Percentiles rank a stretch among this genome's conserved stretches.
phyloP scores from a whole-genome alignment of 1,140 invertebrate species.

The Calephelis nemesis region DNA sequence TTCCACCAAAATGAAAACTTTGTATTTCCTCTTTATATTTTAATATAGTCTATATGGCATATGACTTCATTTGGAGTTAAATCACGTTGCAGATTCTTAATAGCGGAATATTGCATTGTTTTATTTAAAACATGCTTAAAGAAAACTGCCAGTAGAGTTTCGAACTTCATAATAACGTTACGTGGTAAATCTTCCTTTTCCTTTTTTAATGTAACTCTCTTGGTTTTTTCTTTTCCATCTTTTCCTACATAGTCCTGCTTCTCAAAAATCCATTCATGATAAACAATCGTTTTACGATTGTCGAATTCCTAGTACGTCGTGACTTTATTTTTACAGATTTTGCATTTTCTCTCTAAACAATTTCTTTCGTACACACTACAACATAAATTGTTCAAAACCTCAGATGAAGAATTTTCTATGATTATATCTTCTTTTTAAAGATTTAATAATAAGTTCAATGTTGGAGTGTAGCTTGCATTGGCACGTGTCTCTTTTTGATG shows the following conservation, averaged over 20 bases:
- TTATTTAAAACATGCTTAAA: background rate
- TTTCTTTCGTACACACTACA: background rate
- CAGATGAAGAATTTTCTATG: background rate
- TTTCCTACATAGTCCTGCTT: too few species aligned
- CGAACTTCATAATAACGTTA: slow-evolving; percentile 1
- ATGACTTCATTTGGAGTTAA: background rate
- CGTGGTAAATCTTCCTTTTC: slow-evolving; percentile 4
- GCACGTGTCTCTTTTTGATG: too few species aligned
- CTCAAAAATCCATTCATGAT: too few species aligned
- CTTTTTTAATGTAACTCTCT: too few species aligned
- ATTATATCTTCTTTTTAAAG: too few species aligned
- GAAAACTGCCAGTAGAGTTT: background rate
- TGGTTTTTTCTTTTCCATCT: too few species aligned
- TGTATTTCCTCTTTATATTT: slow-evolving; percentile 25
- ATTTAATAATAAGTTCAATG: too few species aligned
- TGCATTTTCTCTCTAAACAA: slow-evolving; percentile 4
- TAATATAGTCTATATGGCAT: slow-evolving; percentile 18
- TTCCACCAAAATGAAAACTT: slow-evolving; percentile 24
- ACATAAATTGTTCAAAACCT: slow-evolving; percentile 2
- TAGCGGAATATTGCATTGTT: background rate
- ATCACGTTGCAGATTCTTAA: slow-evolving; percentile 3
- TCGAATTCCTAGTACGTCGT: background rate
- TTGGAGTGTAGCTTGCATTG: too few species aligned
- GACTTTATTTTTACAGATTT: background rate
- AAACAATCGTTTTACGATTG: background rate